Conservation (phyloP, 1,140 invertebrate genomes). For the Solen grandis region DNA sequence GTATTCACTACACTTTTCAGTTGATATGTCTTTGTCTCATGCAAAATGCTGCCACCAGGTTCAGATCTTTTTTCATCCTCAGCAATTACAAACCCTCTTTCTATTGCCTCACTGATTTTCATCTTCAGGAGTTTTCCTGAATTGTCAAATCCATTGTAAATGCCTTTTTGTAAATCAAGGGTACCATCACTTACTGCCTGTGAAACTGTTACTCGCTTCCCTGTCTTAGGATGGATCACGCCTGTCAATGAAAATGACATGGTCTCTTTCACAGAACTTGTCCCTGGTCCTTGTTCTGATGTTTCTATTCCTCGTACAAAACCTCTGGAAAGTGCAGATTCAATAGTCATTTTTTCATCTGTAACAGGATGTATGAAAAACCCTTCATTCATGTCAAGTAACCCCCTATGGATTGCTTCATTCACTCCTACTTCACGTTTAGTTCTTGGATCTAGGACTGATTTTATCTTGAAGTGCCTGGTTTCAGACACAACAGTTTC, state of each 20-base stretch:
- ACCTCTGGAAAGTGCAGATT: constrained; percentile 87
- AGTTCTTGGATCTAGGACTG: constrained; percentile 90
- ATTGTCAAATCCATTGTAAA: constrained; percentile 74
- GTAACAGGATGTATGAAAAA: constrained; percentile 89
- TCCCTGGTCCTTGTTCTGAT: constrained; percentile 61
- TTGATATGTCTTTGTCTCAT: constrained; percentile 79
- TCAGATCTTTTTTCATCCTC: constrained; percentile 62
- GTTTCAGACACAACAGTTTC: constrained; percentile 73
- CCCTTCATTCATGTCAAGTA: constrained; percentile 84
- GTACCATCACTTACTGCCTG: constrained; percentile 93
- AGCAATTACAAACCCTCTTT: constrained; percentile 80
- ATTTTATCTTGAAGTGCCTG: constrained; percentile 79
- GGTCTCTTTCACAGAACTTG: constrained; percentile 74
- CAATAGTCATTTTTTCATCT: constrained; percentile 87
- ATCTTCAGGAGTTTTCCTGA: constrained; percentile 79
- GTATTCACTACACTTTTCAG: constrained; percentile 87
- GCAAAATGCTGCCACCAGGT: constrained; percentile 59
- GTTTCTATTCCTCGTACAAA: constrained; percentile 71
- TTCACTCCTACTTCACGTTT: constrained; percentile 90
- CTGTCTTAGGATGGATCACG: constrained; percentile 91
- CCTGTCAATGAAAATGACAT: constrained; percentile 81
- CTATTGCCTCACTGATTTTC: constrained; percentile 91
- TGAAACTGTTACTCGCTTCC: constrained; percentile 89
- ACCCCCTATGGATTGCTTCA: constrained; percentile 86
- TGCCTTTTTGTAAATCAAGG: constrained; percentile 89